Evolutionary conservation across 35 echinoderm and acorn worm species (phyloP).

Genomic region (Anneissia japonica): DNA sequence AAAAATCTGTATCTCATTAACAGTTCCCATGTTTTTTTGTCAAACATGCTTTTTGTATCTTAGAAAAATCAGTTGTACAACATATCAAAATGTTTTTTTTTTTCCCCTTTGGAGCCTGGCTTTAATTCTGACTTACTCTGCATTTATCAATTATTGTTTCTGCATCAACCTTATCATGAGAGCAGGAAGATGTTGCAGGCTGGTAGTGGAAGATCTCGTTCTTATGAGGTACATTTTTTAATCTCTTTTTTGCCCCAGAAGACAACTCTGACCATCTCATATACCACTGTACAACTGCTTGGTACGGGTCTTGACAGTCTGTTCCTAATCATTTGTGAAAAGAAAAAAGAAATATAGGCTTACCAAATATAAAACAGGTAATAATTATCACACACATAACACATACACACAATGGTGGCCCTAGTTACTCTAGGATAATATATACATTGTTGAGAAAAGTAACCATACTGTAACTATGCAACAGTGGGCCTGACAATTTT

Average conservation of each 20-base stretch:
- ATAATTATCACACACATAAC: not conserved
- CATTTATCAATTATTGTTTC: conserved; percentile 85
- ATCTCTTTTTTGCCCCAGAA: not conserved
- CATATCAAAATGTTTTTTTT: too few species aligned
- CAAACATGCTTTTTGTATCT: too few species aligned
- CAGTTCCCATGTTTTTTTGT: too few species aligned
- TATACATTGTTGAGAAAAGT: not conserved
- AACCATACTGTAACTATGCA: not conserved
- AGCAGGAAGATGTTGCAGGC: conserved; percentile 1
- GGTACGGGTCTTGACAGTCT: conserved; percentile 11
- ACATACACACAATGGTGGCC: not conserved
- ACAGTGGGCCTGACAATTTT: too few species aligned
- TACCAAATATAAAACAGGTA: not conserved
- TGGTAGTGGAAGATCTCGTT: conserved; percentile 54
- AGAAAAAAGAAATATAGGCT: not conserved
- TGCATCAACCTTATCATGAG: conserved; percentile 58
- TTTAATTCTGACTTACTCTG: conserved; percentile 57
- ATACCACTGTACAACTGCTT: conserved; percentile 79
- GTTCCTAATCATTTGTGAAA: not conserved
- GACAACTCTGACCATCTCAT: conserved; percentile 56
- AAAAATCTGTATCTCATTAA: too few species aligned
- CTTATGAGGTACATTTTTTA: conserved; percentile 6
- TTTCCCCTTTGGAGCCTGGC: too few species aligned
- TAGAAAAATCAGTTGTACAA: too few species aligned
- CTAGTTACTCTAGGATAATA: not conserved